These are phyloP conservation scores for Hydriomena furcata DNA, from an alignment of 2,888 invertebrate genomes.

Conservation along the genomic window DNA sequence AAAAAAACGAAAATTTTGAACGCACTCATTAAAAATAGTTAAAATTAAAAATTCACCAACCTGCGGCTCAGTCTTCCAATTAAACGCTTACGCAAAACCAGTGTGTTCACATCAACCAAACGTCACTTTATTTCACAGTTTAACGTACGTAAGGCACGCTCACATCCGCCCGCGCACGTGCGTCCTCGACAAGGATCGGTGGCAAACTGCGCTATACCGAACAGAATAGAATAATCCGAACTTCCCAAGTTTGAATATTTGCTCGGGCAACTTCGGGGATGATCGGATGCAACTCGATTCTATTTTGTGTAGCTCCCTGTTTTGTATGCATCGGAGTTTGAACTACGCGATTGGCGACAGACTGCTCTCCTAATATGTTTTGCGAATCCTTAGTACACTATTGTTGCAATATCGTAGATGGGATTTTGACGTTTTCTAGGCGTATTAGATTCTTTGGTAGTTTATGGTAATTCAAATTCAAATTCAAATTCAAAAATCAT, in stretches of 20 bases:
- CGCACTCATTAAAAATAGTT: too few species aligned
- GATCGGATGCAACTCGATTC: conserved; percentile 43
- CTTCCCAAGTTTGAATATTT: conserved; percentile 52
- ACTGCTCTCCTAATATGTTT: conserved; percentile 16
- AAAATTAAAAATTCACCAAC: conserved; percentile 21
- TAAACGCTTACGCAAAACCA: conserved; percentile 24
- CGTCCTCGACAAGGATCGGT: conserved; percentile 43
- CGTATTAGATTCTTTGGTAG: conserved; percentile 2
- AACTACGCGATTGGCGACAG: conserved; percentile 26
- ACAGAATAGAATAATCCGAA: conserved; percentile 38
- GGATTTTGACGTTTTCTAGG: conserved; percentile 4
- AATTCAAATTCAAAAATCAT: too few species aligned
- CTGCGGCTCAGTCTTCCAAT: conserved; percentile 22
- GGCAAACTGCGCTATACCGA: conserved; percentile 54
- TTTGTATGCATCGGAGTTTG: conserved; percentile 41
- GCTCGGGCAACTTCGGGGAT: conserved; percentile 51
- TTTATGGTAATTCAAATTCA: neutral
- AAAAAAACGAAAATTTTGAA: neutral
- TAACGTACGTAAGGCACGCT: conserved; percentile 40
- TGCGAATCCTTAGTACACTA: conserved; percentile 17
- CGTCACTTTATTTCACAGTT: conserved; percentile 52
- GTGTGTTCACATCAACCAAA: conserved; percentile 47
- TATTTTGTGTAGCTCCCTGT: conserved; percentile 39
- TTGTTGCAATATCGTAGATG: conserved; percentile 24
- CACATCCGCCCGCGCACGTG: conserved; percentile 37